Evolutionary conservation across 2,113 vertebrate species (phyloP).

Genomic region (Apeltes quadracus): DNA sequence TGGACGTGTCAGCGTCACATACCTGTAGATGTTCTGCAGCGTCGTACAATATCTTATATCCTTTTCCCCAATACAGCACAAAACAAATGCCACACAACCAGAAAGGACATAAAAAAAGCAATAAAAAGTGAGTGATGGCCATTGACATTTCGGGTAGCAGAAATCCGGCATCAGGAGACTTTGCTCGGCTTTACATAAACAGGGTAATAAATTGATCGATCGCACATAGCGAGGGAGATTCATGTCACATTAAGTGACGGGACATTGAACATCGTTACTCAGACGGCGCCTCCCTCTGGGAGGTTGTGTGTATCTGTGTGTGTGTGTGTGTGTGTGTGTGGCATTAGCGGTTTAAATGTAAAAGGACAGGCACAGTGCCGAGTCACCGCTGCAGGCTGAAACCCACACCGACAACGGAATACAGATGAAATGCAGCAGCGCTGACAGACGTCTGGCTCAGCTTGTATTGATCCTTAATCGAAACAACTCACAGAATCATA

Average conservation of each 20-base stretch:
- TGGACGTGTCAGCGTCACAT: slow-evolving; percentile 9
- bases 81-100: slow-evolving; percentile 65
- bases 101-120: slow-evolving; percentile 59
- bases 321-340: slow-evolving; percentile 24
- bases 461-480: background rate
- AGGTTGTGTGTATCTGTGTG: background rate
- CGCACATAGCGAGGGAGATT: slow-evolving; percentile 69
- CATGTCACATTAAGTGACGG: slow-evolving; percentile 72
- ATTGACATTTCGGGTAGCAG: slow-evolving; percentile 72
- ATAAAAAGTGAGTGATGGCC: slow-evolving; percentile 75
- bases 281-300: slow-evolving; percentile 43
- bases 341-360: slow-evolving; percentile 26
- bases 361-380: background rate
- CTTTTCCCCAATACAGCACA: slow-evolving; percentile 23
- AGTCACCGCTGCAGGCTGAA: slow-evolving; percentile 19
- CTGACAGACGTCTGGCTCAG: slow-evolving; percentile 4
- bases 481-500: slow-evolving; percentile 8
- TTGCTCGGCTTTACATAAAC: slow-evolving; percentile 78
- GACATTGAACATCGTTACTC: slow-evolving; percentile 75
- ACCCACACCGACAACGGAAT: slow-evolving; percentile 4
- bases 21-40: slow-evolving; percentile 23
- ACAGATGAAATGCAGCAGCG: slow-evolving; percentile 1
- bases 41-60: slow-evolving; percentile 39
- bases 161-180: slow-evolving; percentile 63
- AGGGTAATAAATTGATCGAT: slow-evolving; percentile 81